Evolutionary conservation across 2,888 invertebrate species (phyloP).

Genomic region (Coelinius sp.): DNA sequence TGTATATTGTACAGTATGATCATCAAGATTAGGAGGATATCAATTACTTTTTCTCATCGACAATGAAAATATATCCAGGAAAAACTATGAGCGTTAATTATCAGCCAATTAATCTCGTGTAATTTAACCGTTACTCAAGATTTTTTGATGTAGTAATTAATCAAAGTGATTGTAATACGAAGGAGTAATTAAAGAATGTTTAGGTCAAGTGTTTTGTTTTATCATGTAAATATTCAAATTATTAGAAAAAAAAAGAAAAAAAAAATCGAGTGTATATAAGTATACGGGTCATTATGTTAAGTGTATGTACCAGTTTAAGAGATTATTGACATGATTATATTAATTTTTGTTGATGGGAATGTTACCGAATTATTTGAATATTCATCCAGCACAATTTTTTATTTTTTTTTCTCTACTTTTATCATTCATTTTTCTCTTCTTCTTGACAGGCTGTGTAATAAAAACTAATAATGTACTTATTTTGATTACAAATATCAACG

Average conservation of each 20-base stretch:
- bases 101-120: conserved; percentile 7
- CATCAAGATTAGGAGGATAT: neutral
- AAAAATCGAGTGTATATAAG: conserved; percentile 10
- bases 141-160: neutral
- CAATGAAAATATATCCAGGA: neutral
- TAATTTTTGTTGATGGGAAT: neutral
- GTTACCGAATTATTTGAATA: conserved; percentile 6
- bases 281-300: conserved; percentile 24
- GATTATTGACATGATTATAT: conserved; percentile 20
- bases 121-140: conserved; percentile 11
- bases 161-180: conserved; percentile 6
- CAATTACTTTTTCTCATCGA: neutral
- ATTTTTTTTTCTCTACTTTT: neutral
- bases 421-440: too few species aligned
- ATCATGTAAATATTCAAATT: neutral
- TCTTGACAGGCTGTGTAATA: neutral
- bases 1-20: neutral
- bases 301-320: conserved; percentile 18
- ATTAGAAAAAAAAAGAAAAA: neutral
- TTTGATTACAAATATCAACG: neutral
- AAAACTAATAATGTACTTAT: too few species aligned
- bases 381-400: neutral
- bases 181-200: conserved; percentile 2
- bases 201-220: neutral
- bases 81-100: neutral